Evolutionary conservation across 2,888 invertebrate genomes (phyloP), one percentile per base, ranked within the genome.

Genomic region (Apodemia zela): DNA sequence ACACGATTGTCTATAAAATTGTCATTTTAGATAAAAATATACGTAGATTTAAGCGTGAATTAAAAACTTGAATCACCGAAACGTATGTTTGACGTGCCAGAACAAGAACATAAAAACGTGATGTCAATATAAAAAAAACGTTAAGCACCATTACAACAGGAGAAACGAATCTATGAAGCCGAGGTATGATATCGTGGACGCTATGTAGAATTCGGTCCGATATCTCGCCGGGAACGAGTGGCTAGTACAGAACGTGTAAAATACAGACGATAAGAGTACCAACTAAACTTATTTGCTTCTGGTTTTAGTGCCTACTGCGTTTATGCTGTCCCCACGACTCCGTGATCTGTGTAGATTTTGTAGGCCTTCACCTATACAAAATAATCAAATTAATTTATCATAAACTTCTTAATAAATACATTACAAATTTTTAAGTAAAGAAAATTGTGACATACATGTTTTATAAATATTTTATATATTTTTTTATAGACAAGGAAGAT

Each of bases 301-400:
- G 71, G 86, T 81, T 75, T 89, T 89, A 70, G 93, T 93, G 72
- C 95, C 95, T 72, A 95, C 92, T 69, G 93, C 93, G 87, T 95
- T 96, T 78, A 96, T 93, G 76, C 96, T 95, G 81, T 97, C 97
- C 75, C 96, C 95, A 84, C 96, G 95, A 88, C 96, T 96, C 82
- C 95, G 93, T 73, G 96, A 95, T 82, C 96, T 94, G 82, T 96
- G 95, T 81, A 97, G 85, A 73, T 94, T 94, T 72, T 93, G 93
- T 78, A 94, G 87, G 68, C 94, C 94, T 79, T 95, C 95, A 77
- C 93, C 94, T 95, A 79, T 51, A 74, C 86, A 74, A 62, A 18
- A 25, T 47, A 25, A 51, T 42, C 25, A 11, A 59, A 15, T 70
- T 45, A 42, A 15, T 42, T 3, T 15, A 42, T n/a, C 15, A 45